phyloP scores from a whole-genome alignment of 2,113 vertebrate genomes.

The Equus quagga region DNA sequence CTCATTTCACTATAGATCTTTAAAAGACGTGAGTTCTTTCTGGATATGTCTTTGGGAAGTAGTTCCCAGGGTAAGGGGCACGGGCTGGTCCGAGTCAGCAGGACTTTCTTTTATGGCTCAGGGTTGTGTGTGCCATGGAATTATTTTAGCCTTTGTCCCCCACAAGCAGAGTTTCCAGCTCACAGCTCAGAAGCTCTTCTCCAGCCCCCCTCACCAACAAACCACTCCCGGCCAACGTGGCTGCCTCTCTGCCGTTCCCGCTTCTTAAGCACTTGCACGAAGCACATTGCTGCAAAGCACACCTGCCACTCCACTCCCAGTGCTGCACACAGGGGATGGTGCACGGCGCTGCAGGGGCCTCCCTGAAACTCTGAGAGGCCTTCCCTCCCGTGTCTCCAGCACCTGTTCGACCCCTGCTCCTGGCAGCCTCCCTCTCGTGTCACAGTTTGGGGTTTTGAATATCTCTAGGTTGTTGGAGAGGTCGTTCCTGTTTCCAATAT shows the following conservation, averaged over 20 bases:
- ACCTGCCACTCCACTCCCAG: neutral
- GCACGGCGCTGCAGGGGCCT: neutral
- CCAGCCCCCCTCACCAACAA: neutral
- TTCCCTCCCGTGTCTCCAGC: neutral
- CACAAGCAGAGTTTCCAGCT: neutral
- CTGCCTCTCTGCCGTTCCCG: neutral
- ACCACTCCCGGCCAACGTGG: neutral
- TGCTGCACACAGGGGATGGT: neutral
- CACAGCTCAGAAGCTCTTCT: neutral
- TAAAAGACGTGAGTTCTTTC: neutral
- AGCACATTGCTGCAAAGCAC: no score
- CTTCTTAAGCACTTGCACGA: neutral
- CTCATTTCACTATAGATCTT: neutral
- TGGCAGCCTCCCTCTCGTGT: neutral
- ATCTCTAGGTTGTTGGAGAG: neutral
- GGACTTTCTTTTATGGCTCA: neutral
- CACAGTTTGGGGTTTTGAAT: neutral
- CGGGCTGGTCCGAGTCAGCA: neutral
- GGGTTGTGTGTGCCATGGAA: neutral
- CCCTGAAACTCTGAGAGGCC: neutral
- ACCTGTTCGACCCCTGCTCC: neutral
- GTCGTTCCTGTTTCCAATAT: neutral
- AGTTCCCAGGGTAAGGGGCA: neutral
- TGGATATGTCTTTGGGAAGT: neutral
- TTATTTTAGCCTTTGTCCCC: neutral